Conservation (phyloP, 35 echinoderm and acorn worm genomes). For the Apostichopus californicus region DNA sequence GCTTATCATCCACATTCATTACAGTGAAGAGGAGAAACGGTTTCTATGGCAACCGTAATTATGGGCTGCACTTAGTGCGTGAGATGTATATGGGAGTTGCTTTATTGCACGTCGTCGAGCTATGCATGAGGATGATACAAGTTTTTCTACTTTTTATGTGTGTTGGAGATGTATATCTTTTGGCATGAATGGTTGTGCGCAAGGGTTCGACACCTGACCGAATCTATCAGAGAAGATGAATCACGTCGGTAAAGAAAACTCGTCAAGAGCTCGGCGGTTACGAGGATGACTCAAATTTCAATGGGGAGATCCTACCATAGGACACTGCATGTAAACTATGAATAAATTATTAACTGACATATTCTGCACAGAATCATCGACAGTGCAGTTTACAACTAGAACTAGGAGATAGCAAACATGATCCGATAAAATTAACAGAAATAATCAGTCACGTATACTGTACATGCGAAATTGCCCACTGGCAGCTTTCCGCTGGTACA, state of each 20-base stretch:
- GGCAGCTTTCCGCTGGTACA: too few species aligned
- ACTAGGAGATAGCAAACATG: too few species aligned
- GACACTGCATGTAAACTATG: constrained; percentile 32
- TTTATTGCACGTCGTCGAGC: background rate
- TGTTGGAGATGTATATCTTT: constrained; percentile 13
- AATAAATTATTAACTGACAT: constrained; percentile 21
- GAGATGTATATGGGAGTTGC: constrained; percentile 23
- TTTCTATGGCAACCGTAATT: constrained; percentile 42
- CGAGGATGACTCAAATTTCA: constrained; percentile 36
- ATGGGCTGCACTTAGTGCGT: constrained; percentile 29
- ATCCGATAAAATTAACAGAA: too few species aligned
- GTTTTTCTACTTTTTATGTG: background rate
- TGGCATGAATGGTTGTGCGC: constrained; percentile 16
- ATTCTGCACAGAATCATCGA: background rate
- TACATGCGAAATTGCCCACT: too few species aligned
- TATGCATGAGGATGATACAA: background rate
- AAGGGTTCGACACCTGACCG: background rate
- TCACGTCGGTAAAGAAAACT: constrained; percentile 22
- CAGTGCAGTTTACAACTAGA: too few species aligned
- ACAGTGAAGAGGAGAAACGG: constrained; percentile 38
- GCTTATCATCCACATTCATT: constrained; percentile 50
- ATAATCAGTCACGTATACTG: too few species aligned
- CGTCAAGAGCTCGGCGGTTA: background rate
- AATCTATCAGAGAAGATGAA: constrained; percentile 27
- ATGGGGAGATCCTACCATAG: constrained; percentile 3